Evolutionary conservation across 2,797 vertebrate genomes (phyloP).

Genomic region (Decapterus maruadsi): DNA sequence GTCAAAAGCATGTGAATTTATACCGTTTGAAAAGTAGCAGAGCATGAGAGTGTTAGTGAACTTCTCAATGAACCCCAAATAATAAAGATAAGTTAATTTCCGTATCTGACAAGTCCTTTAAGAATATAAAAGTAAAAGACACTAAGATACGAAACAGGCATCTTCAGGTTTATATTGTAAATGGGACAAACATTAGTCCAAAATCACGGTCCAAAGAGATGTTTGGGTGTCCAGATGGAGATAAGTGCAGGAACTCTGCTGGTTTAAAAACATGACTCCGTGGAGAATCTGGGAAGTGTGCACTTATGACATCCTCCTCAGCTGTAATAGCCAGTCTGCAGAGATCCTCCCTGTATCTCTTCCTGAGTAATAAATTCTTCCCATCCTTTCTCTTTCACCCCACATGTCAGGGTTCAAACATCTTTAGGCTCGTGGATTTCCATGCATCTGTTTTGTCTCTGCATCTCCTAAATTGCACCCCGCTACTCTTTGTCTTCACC

Average conservation of each 20-base stretch:
- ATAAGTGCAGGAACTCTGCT: conserved; percentile 8
- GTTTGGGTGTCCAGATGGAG: not conserved
- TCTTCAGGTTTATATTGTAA: not conserved
- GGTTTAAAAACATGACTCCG: not conserved
- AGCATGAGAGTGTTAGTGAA: too few relatives aligned
- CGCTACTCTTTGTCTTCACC: conserved; percentile 47
- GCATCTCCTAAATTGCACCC: conserved; percentile 48
- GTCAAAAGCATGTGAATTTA: too few relatives aligned
- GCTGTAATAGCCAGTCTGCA: conserved; percentile 29
- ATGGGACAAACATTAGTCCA: not conserved
- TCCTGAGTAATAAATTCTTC: conserved; percentile 38
- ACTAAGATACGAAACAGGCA: too few relatives aligned
- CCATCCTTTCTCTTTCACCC: conserved; percentile 19
- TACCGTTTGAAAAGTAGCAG: too few relatives aligned
- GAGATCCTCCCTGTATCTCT: conserved; percentile 19
- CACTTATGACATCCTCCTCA: conserved; percentile 15
- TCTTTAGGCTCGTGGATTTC: conserved; percentile 59
- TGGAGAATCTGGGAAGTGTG: conserved; percentile 18
- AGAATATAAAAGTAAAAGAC: too few relatives aligned
- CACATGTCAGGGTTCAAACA: conserved; percentile 59
- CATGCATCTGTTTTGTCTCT: conserved; percentile 67
- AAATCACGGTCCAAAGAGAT: not conserved
- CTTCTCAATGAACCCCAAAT: too few relatives aligned
- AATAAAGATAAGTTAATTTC: not conserved
- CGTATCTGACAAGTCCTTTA: too few relatives aligned